phyloP scores from a whole-genome alignment of 1,140 invertebrate species.

The Macrotrachela quadricornifera region DNA sequence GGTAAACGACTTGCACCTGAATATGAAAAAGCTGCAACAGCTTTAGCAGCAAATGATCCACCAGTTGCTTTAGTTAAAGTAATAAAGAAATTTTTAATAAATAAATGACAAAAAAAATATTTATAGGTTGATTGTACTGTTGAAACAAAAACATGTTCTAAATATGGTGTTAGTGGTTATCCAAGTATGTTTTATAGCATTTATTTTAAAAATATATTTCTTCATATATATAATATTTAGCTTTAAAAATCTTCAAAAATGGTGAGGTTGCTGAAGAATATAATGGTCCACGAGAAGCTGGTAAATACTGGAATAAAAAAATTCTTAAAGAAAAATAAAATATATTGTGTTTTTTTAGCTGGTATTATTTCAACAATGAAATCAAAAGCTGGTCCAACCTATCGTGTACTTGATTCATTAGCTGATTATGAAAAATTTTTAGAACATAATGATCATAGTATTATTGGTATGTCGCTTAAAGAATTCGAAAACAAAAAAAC shows the following conservation, averaged over 20 bases:
- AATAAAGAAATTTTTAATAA: too few species aligned
- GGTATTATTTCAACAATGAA: constrained; percentile 89
- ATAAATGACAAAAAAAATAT: too few species aligned
- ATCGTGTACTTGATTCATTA: constrained; percentile 51
- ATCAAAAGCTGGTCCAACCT: constrained; percentile 79
- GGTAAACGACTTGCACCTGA: constrained; percentile 70
- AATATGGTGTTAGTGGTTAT: constrained; percentile 77
- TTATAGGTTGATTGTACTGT: constrained; percentile 59
- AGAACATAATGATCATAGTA: constrained; percentile 48
- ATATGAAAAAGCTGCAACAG: constrained; percentile 73
- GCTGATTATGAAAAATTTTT: constrained; percentile 49
- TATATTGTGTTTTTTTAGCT: constrained; percentile 17
- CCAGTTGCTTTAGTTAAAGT: constrained; percentile 66
- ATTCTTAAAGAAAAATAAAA: too few species aligned
- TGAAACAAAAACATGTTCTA: constrained; percentile 53
- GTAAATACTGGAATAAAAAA: too few species aligned
- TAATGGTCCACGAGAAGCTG: constrained; percentile 74
- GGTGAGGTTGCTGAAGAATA: constrained; percentile 75
- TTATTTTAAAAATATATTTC: too few species aligned
- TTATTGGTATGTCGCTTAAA: constrained; percentile 42
- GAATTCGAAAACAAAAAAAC: too few species aligned
- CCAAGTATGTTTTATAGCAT: constrained; percentile 37
- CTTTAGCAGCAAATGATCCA: constrained; percentile 52
- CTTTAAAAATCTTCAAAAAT: constrained; percentile 70
- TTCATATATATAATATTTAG: too few species aligned